A percentile compares a stretch with the other conserved stretches of the same genome.
Conservation (phyloP, 2,113 vertebrate genomes). For the Ammodramus savannarum region DNA sequence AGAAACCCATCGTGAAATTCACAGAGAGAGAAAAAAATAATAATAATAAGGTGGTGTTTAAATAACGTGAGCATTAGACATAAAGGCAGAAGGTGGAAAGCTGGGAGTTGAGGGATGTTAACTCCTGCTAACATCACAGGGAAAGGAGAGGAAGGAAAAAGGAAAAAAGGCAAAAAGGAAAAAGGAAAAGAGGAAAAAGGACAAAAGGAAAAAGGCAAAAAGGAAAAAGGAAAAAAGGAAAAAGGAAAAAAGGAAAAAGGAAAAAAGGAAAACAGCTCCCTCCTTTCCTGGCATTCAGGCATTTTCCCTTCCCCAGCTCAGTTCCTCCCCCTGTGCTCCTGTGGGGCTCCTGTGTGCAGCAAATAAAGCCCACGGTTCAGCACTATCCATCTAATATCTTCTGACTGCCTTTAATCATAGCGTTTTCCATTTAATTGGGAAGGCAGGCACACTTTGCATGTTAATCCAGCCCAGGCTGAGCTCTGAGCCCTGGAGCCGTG, state of each 20-base stretch:
- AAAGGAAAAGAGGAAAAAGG: too few relatives aligned
- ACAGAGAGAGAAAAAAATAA: background rate
- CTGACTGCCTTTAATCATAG: conserved; percentile 68
- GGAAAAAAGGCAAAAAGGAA: too few relatives aligned
- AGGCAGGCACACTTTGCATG: conserved; percentile 67
- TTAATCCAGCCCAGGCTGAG: conserved; percentile 41
- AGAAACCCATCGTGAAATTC: conserved; percentile 3
- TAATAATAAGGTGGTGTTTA: background rate
- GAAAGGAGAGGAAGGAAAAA: background rate
- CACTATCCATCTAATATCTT: conserved; percentile 59
- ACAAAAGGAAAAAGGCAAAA: background rate
- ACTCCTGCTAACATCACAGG: background rate
- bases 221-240: background rate
- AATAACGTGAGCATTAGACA: background rate
- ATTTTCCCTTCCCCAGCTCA: background rate
- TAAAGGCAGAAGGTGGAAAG: conserved; percentile 1
- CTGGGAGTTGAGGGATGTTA: background rate
- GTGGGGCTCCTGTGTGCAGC: conserved; percentile 22
- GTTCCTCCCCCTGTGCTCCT: conserved; percentile 28
- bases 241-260: background rate
- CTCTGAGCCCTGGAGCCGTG: background rate
- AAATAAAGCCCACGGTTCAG: conserved; percentile 46
- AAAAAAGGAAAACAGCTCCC: background rate
- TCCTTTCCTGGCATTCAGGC: background rate
- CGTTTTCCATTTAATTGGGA: conserved; percentile 70